phyloP scores from a whole-genome alignment of 1,140 invertebrate genomes.

The Drosophila tani region DNA sequence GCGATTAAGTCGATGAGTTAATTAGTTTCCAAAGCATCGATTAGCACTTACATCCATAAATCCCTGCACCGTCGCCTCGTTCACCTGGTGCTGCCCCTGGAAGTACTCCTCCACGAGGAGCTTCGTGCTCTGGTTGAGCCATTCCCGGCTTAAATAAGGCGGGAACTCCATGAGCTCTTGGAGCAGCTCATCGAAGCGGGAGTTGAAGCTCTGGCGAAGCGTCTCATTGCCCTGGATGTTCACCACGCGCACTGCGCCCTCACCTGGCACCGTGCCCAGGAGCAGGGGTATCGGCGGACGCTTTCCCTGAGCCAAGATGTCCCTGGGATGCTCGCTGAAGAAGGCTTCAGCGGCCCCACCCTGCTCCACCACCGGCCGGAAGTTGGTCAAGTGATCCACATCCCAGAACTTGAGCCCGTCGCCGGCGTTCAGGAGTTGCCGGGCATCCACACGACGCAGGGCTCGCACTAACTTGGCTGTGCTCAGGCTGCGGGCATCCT shows the following conservation, averaged over 20 bases:
- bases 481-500: conserved; percentile 44
- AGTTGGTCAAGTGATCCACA: conserved; percentile 85
- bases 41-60: conserved; percentile 79
- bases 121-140: conserved; percentile 41
- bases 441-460: conserved; percentile 76
- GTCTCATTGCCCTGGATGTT: conserved; percentile 77
- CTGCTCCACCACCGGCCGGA: conserved; percentile 85
- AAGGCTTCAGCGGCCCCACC: conserved; percentile 68
- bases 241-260: conserved; percentile 85
- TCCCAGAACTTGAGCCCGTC: conserved; percentile 83
- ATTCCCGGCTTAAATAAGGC: neutral
- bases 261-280: conserved; percentile 81
- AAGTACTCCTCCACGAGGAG: conserved; percentile 70
- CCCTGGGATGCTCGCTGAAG: conserved; percentile 77
- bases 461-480: conserved; percentile 72
- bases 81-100: conserved; percentile 54
- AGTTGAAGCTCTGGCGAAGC: conserved; percentile 75
- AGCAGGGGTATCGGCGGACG: conserved; percentile 84
- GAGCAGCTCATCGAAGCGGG: conserved; percentile 64
- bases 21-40: neutral
- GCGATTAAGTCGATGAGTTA: neutral
- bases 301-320: conserved; percentile 69
- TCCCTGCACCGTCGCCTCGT: conserved; percentile 61
- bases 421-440: conserved; percentile 71
- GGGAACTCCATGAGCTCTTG: conserved; percentile 75